Evolutionary conservation across 2,797 vertebrate genomes (phyloP).

Genomic region (Vultur gryphus): DNA sequence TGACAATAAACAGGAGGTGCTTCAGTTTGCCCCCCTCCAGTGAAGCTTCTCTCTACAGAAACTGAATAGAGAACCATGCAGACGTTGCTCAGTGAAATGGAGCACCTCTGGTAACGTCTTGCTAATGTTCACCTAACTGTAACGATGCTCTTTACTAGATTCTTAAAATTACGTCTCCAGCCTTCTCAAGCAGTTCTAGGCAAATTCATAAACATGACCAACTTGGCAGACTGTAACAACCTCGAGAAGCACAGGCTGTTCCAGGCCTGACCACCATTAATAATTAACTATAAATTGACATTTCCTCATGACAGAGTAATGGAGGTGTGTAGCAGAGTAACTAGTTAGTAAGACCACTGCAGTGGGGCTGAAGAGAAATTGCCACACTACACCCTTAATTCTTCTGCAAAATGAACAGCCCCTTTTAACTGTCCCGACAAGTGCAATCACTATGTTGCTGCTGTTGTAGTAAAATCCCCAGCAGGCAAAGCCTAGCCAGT

Average conservation of each 20-base stretch:
- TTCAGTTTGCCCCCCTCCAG: background rate
- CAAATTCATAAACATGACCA: background rate
- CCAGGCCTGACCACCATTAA: conserved; percentile 14
- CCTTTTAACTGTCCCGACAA: background rate
- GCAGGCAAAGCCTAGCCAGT: background rate
- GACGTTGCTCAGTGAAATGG: background rate
- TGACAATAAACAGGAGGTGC: background rate
- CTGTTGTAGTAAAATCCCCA: background rate
- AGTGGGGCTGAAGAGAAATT: background rate
- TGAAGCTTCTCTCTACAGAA: background rate
- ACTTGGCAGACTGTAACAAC: background rate
- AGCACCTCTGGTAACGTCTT: background rate
- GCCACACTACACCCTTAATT: background rate
- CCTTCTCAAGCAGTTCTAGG: background rate
- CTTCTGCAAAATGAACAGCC: background rate
- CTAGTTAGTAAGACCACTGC: background rate
- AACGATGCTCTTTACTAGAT: background rate
- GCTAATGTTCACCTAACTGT: background rate
- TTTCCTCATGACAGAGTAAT: background rate
- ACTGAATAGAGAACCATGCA: fast-evolving
- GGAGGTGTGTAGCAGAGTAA: background rate
- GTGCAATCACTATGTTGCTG: fast-evolving
- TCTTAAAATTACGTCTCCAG: background rate
- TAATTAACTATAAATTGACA: conserved; percentile 40
- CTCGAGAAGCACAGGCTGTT: conserved; percentile 18